Percentiles rank a stretch among this genome's conserved stretches.
Conservation (phyloP, 1,140 invertebrate genomes). For the Drosophila pseudoobscura region DNA sequence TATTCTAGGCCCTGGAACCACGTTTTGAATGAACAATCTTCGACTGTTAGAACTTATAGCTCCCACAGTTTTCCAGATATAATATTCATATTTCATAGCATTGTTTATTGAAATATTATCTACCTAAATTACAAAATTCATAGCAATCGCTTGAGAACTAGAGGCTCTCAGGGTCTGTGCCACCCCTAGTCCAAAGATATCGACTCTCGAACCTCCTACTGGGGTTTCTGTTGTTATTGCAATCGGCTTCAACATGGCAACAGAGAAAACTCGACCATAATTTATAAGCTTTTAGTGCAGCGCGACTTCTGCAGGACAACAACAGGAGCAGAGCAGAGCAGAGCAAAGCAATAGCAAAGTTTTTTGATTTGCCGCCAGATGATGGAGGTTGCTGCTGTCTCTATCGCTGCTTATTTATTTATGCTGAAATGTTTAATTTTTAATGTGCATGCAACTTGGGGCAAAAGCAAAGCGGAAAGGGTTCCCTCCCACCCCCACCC, state of each 20-base stretch:
- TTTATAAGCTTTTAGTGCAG: slow-evolving; percentile 81
- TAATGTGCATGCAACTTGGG: slow-evolving; percentile 74
- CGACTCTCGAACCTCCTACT: not conserved
- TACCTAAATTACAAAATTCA: too few species aligned
- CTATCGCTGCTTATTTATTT: slow-evolving; percentile 70
- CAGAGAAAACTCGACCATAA: slow-evolving; percentile 60
- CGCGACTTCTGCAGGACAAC: slow-evolving; percentile 49
- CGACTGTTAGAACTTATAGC: too few species aligned
- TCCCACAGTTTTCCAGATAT: too few species aligned
- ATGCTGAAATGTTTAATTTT: slow-evolving; percentile 76
- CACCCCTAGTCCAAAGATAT: too few species aligned
- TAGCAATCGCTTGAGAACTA: too few species aligned
- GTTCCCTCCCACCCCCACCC: not conserved
- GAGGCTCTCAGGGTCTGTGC: too few species aligned
- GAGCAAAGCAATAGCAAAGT: slow-evolving; percentile 20
- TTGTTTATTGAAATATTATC: too few species aligned
- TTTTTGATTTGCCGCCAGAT: slow-evolving; percentile 73
- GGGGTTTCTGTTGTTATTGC: slow-evolving; percentile 36
- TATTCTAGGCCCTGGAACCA: too few species aligned
- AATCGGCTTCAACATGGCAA: slow-evolving; percentile 43
- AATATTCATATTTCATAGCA: too few species aligned
- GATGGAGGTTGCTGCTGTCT: slow-evolving; percentile 31
- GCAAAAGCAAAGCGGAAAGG: slow-evolving; percentile 17
- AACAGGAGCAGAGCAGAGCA: slow-evolving; percentile 24
- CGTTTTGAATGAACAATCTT: too few species aligned